Base-by-base conservation (phyloP, 2,797 vertebrate genomes). In the Eremophila alpestris region DNA sequence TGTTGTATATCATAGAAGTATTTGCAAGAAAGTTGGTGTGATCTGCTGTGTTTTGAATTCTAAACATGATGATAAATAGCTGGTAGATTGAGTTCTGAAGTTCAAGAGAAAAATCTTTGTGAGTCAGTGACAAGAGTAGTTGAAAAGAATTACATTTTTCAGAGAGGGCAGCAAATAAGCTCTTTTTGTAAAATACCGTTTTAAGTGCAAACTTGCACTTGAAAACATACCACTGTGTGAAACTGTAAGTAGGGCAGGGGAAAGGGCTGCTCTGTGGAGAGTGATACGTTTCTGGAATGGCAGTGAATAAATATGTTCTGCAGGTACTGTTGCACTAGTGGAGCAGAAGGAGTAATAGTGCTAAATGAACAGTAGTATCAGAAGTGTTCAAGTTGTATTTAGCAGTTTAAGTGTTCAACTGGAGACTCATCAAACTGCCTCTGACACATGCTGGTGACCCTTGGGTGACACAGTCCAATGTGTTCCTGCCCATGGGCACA, bases 401-500 rank as follows among this genome's bases (percentile, higher is more conserved):
- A 74, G 48, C 30, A 29, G 16, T 67, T 48, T 10, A 48, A 38
- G 80, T 46, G n/a, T 75, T 94, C 58, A 55, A 5, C 27, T 23
- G 60, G 22, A 62, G n/a, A 16, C 41, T 55, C 30, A 19, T 23
- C 16, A 5, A 16, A 22, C 38, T n/a, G 21, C 45, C 30, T 74
- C 13, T 32, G 36, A 52, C 2, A 3, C 0, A 0, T 36, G 13
- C 30, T 54, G 74, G 38, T 54, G 74, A 43, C 27, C 24, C 30
- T n/a, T 54, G n/a, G 70, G 22, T 46, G 11, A 8, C 0, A 1
- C 0, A 2, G 29, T 30, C 18, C 6, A 2, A 74, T 13, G 46
- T 68, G 65, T 17, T 29, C 36, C 32, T 77, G 32, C 30, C 30
- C 0, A 0, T 45, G 85, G 46, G 29, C 34, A 11, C 59, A 13